phyloP scores from a whole-genome alignment of 2,888 invertebrate species.

The Lochmaea capreae region DNA sequence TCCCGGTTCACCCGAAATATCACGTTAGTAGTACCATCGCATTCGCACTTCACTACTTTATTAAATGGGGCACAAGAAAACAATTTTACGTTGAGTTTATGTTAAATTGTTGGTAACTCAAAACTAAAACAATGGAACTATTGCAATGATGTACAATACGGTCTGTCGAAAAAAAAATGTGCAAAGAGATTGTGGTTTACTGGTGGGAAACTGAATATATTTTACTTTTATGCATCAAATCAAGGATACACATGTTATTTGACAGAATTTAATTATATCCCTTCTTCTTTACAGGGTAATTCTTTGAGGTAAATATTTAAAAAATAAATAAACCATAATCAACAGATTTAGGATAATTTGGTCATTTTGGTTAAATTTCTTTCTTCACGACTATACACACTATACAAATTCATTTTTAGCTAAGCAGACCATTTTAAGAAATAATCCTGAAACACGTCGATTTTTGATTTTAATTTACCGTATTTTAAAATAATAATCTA shows the following conservation, averaged over 20 bases:
- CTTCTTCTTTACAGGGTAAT: constrained; percentile 17
- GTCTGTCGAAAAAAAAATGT: constrained; percentile 39
- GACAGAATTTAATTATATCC: constrained; percentile 48
- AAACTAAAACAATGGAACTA: constrained; percentile 39
- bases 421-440: too few relatives aligned
- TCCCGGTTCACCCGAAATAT: background rate
- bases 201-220: constrained; percentile 49
- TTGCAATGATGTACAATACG: constrained; percentile 33
- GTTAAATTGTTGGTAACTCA: constrained; percentile 21
- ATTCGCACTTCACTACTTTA: background rate
- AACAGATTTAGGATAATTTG: background rate
- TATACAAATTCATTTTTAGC: too few relatives aligned
- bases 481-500: too few relatives aligned
- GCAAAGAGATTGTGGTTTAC: constrained; percentile 37
- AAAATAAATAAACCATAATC: background rate
- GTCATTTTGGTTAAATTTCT: too few relatives aligned
- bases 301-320: background rate
- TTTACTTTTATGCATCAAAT: constrained; percentile 59
- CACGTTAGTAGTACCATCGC: background rate
- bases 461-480: too few relatives aligned
- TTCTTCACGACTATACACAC: too few relatives aligned
- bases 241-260: constrained; percentile 59
- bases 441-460: too few relatives aligned
- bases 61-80: constrained; percentile 11
- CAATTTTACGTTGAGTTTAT: background rate